These are phyloP conservation scores for Ceratina japonica DNA, from an alignment of 1,140 invertebrate species.

Conservation along the genomic window DNA sequence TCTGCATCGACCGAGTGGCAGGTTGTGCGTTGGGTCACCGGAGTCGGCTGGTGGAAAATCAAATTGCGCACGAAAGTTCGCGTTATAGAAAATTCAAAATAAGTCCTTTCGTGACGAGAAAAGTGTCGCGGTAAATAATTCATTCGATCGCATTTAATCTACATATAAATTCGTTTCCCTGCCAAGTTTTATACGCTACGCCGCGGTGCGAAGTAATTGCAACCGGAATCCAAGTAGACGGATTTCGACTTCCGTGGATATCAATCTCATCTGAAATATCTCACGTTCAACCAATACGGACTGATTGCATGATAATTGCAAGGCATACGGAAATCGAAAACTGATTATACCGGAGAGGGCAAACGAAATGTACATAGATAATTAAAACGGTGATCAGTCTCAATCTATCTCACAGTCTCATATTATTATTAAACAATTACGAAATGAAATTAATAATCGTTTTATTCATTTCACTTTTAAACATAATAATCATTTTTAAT, in stretches of 20 bases:
- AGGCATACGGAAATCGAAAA: background rate
- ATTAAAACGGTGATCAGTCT: too few species aligned
- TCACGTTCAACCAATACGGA: too few species aligned
- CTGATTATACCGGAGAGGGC: background rate
- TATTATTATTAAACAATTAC: background rate
- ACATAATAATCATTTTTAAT: too few species aligned
- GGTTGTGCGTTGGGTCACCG: background rate
- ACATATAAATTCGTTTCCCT: constrained; percentile 12
- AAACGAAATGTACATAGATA: too few species aligned
- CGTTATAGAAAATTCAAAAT: too few species aligned
- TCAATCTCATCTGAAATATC: background rate
- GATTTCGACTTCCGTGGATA: background rate
- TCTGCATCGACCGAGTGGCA: background rate
- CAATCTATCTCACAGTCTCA: too few species aligned
- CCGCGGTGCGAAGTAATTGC: background rate
- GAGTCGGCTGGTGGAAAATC: constrained; percentile 9
- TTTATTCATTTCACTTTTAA: too few species aligned
- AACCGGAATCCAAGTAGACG: background rate
- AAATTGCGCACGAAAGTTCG: constrained; percentile 6
- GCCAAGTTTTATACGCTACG: background rate
- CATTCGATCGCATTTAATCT: background rate
- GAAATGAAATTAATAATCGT: background rate
- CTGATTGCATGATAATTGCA: too few species aligned
- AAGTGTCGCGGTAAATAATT: constrained; percentile 34
- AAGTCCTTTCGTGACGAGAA: background rate